phyloP scores from a whole-genome alignment of 2,888 invertebrate genomes.

The Agonum fuliginosum region DNA sequence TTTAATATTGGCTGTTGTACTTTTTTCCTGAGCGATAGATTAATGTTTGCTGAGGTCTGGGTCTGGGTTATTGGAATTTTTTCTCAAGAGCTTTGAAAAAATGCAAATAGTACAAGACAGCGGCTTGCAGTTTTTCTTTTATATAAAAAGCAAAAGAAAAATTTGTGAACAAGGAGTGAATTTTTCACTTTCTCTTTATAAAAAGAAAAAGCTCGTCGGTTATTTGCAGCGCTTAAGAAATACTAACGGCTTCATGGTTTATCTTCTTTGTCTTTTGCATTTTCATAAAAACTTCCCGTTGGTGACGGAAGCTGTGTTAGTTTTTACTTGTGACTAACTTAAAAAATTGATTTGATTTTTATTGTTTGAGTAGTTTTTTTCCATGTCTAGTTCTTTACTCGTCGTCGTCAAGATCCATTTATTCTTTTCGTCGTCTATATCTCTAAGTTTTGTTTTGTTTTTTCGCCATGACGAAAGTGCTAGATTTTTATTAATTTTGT shows the following conservation, averaged over 20 bases:
- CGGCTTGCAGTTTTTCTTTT: background rate
- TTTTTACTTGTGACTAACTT: slow-evolving; percentile 42
- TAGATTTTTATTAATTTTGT: slow-evolving; percentile 46
- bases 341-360: slow-evolving; percentile 59
- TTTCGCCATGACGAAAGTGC: slow-evolving; percentile 16
- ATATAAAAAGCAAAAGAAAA: slow-evolving; percentile 10
- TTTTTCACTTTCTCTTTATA: slow-evolving; percentile 37
- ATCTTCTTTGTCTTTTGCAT: slow-evolving; percentile 42
- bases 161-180: slow-evolving; percentile 19
- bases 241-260: slow-evolving; percentile 44
- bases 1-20: too few relatives aligned
- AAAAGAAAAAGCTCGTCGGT: slow-evolving; percentile 23
- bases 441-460: slow-evolving; percentile 38
- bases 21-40: too few relatives aligned
- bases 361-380: slow-evolving; percentile 55
- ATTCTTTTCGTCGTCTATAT: slow-evolving; percentile 40
- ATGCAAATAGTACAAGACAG: background rate
- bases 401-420: slow-evolving; percentile 42
- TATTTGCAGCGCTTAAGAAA: slow-evolving; percentile 44
- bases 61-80: background rate
- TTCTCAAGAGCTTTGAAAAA: background rate
- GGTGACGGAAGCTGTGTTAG: slow-evolving; percentile 49
- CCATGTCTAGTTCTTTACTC: slow-evolving; percentile 38
- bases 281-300: slow-evolving; percentile 34
- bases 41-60: too few relatives aligned